phyloP scores from a whole-genome alignment of 2,888 invertebrate genomes.

The Dasysyrphus tricinctus region DNA sequence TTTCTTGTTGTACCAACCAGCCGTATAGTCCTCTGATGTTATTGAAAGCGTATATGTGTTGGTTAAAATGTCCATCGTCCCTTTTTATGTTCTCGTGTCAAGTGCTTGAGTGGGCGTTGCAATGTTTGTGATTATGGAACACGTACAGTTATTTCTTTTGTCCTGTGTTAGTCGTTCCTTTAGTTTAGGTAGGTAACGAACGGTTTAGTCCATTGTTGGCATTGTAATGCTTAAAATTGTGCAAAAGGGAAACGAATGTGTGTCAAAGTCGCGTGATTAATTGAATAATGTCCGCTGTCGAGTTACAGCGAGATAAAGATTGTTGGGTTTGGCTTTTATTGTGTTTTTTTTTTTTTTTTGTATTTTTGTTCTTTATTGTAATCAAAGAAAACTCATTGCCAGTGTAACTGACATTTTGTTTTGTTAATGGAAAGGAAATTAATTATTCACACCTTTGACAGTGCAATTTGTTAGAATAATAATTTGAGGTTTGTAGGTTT shows the following conservation, averaged over 20 bases:
- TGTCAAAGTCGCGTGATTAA: conserved; percentile 35
- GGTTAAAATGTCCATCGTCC: conserved; percentile 56
- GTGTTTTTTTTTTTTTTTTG: background rate
- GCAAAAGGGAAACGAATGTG: conserved; percentile 23
- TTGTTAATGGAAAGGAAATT: conserved; percentile 31
- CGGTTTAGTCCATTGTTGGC: conserved; percentile 19
- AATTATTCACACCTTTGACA: conserved; percentile 33
- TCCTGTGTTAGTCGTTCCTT: background rate
- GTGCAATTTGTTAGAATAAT: conserved; percentile 16
- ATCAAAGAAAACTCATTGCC: conserved; percentile 24
- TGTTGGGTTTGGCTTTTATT: conserved; percentile 22
- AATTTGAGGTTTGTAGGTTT: background rate
- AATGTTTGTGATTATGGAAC: conserved; percentile 37
- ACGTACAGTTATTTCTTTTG: conserved; percentile 22
- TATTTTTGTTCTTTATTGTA: background rate
- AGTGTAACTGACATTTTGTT: conserved; percentile 22
- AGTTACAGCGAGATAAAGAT: conserved; percentile 28
- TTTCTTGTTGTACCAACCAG: conserved; percentile 16
- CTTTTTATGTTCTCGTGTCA: conserved; percentile 56
- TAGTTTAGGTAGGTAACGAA: background rate
- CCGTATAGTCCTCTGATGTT: background rate
- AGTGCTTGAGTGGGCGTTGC: conserved; percentile 45
- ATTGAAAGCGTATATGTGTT: conserved; percentile 6
- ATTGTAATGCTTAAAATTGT: conserved; percentile 22
- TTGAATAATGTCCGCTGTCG: conserved; percentile 35